Conservation (phyloP, 2,888 invertebrate species). For the Catonia carolina region DNA sequence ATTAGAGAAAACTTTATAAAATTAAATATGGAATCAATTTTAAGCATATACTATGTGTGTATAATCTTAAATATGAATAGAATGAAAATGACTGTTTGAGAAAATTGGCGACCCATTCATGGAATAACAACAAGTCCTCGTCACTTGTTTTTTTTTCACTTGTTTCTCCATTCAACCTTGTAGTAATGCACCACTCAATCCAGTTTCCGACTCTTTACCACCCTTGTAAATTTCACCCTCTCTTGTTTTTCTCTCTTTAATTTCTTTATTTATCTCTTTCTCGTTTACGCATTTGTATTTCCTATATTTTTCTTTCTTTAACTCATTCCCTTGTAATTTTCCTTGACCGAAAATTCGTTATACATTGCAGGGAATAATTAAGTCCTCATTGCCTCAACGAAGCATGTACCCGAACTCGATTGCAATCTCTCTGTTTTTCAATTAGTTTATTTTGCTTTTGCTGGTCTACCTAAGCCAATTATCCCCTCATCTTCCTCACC, state of each 20-base stretch:
- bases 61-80: too few species aligned
- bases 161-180: constrained; percentile 2
- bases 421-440: background rate
- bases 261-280: too few species aligned
- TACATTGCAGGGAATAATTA: constrained; percentile 9
- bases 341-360: constrained; percentile 13
- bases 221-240: too few species aligned
- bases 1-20: too few species aligned
- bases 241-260: too few species aligned
- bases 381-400: background rate
- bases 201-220: too few species aligned
- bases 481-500: background rate
- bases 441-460: constrained; percentile 7
- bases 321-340: constrained; percentile 3
- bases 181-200: background rate
- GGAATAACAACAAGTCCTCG: background rate
- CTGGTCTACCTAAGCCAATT: background rate
- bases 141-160: background rate
- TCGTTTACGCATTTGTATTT: too few species aligned
- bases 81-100: background rate
- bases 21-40: too few species aligned
- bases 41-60: too few species aligned
- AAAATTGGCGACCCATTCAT: background rate
- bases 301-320: too few species aligned
- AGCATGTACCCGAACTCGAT: constrained; percentile 3